These are phyloP conservation scores for Eulemur macaco DNA, from an alignment of 2,113 vertebrate genomes.

Conservation along the genomic window DNA sequence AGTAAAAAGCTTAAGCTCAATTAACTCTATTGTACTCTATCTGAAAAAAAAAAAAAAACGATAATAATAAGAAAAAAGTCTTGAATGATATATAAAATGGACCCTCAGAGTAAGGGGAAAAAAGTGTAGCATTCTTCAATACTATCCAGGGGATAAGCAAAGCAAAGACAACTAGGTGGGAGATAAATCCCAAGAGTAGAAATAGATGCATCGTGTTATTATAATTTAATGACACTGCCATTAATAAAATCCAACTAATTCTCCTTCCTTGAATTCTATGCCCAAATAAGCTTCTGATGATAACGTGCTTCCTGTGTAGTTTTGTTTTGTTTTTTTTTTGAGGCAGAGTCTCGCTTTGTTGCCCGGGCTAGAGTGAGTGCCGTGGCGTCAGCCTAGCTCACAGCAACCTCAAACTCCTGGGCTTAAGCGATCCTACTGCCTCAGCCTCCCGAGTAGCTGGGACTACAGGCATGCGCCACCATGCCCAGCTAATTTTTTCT, in stretches of 20 bases:
- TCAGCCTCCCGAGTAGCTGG: too few relatives aligned
- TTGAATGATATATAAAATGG: neutral
- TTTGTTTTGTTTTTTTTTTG: neutral
- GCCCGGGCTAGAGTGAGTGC: too few relatives aligned
- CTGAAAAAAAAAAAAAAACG: neutral
- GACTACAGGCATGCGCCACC: too few relatives aligned
- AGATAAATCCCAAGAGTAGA: neutral
- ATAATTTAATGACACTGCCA: neutral
- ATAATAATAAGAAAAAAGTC: neutral
- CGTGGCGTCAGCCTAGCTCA: too few relatives aligned
- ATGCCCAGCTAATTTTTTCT: too few relatives aligned
- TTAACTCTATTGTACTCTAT: neutral
- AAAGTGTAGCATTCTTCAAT: neutral
- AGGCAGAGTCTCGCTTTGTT: too few relatives aligned
- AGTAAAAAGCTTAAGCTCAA: neutral
- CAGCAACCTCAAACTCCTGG: too few relatives aligned
- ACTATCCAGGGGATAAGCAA: neutral
- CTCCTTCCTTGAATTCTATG: neutral
- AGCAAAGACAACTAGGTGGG: neutral
- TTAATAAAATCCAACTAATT: neutral
- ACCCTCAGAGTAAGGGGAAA: neutral
- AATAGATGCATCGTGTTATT: neutral
- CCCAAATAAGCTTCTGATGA: neutral
- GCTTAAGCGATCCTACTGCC: too few relatives aligned
- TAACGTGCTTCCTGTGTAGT: neutral